Evolutionary conservation across 2,888 invertebrate species (phyloP).

Genomic region (Noctua fimbriata): DNA sequence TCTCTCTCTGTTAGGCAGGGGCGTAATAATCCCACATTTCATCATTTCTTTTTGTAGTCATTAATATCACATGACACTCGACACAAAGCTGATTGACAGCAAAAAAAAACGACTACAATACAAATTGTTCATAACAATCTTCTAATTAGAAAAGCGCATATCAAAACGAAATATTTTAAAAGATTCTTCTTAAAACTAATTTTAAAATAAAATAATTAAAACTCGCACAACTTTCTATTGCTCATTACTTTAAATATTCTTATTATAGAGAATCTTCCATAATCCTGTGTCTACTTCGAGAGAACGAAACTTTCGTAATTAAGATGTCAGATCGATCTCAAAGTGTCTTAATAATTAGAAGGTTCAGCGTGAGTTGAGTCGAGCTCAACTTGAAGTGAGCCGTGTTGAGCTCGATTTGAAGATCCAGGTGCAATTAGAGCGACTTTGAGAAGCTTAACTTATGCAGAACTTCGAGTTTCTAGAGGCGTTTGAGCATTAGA

Average conservation of each 20-base stretch:
- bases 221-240: neutral
- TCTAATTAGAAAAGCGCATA: neutral
- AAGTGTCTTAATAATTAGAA: conserved; percentile 23
- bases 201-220: conserved; percentile 23
- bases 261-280: conserved; percentile 8
- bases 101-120: no score
- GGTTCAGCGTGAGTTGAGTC: neutral
- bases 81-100: no score
- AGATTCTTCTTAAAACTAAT: conserved; percentile 1
- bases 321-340: conserved; percentile 29
- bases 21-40: no score
- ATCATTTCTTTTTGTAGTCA: no score
- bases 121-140: neutral
- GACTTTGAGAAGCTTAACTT: neutral
- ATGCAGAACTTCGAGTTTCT: neutral
- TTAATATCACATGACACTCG: no score
- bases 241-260: conserved; percentile 17
- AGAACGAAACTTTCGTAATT: conserved; percentile 40
- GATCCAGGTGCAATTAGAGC: conserved; percentile 14
- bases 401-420: conserved; percentile 8
- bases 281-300: conserved; percentile 1
- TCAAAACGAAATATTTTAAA: neutral
- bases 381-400: conserved; percentile 15
- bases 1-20: no score
- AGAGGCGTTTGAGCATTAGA: neutral